These are phyloP conservation scores for Chymomyza amoena DNA, from an alignment of 2,888 invertebrate genomes.

Conservation along the genomic window DNA sequence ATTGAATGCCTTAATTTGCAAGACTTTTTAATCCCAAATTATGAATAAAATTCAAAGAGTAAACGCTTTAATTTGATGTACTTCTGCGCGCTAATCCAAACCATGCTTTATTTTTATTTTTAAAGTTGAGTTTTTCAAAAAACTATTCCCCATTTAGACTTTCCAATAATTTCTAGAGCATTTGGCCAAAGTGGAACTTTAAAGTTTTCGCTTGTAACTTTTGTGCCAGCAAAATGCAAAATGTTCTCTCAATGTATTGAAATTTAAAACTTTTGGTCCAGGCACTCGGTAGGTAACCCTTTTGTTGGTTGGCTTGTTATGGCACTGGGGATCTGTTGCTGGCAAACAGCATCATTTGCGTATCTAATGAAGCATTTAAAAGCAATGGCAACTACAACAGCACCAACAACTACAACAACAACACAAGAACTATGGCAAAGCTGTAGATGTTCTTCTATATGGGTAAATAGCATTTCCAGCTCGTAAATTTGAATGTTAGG, in stretches of 20 bases:
- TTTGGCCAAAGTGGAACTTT: neutral
- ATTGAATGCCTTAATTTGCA: too few relatives aligned
- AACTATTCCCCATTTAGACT: too few relatives aligned
- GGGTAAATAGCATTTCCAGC: conserved; percentile 54
- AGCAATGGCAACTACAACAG: conserved; percentile 28
- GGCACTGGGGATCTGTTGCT: neutral
- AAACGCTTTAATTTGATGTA: too few relatives aligned
- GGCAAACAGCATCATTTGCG: conserved; percentile 45
- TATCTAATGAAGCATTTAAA: conserved; percentile 61
- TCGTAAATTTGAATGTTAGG: conserved; percentile 56
- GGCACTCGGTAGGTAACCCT: conserved; percentile 33
- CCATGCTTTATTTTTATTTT: too few relatives aligned
- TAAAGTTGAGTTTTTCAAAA: too few relatives aligned
- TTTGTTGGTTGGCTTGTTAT: conserved; percentile 20
- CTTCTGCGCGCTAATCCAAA: too few relatives aligned
- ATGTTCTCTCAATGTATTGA: neutral
- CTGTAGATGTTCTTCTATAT: neutral
- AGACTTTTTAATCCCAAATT: too few relatives aligned
- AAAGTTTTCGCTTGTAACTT: neutral
- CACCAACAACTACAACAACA: conserved; percentile 10
- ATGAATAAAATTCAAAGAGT: too few relatives aligned
- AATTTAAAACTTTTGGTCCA: neutral
- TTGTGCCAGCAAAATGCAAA: neutral
- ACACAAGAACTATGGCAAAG: neutral
- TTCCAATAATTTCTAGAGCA: too few relatives aligned